Base-by-base conservation (phyloP, 2,113 vertebrate genomes). In the Lepus americanus region DNA sequence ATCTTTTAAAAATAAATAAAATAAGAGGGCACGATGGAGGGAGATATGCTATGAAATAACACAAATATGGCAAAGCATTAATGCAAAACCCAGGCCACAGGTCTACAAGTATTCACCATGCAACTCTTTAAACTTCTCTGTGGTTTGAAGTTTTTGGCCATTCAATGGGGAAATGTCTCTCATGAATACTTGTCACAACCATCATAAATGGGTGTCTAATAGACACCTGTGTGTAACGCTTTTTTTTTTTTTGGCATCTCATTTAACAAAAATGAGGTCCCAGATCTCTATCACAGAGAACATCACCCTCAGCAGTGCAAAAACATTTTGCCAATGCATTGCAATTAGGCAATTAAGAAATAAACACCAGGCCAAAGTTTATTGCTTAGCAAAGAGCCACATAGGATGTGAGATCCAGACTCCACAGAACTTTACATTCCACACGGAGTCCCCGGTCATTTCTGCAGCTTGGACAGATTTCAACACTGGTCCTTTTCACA, bases 311-410 rank as follows among this genome's bases (percentile, higher is more conserved):
- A 19, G 29, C 51, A 92, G 61, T 86, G 61, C 94, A 94, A 95
- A 53, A 85, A 63, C 19, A 64, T 9, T 63, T 76, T 59, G 72
- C 66, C 90, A 83, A 61, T 33, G 51, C 67, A 22, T 67, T 97
- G 27, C 77, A 94, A 93, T 84, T 9, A 67, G 6, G 2, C 87
- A 67, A 82, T 0, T 5, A 95, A 96, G 20, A 33, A 94, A 82
- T 33, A 89, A 92, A 96, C 49, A 3, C 0, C 33, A 95, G 85
- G 53, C 91, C 89, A 90, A 81, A 82, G 79, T 20, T 49, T 39
- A 77, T 92, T 92, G 86, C 84, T 79, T 4, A 63, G 95, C 87
- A 92, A 92, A 85, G 97, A 94, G 61, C 85, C 96, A 84, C 31
- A 22, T 1, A 85, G 59, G 31, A 51, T 29, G 33, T 7, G 51